Conservation (phyloP, 2,113 vertebrate genomes). For the Benitochromis conjunctus region DNA sequence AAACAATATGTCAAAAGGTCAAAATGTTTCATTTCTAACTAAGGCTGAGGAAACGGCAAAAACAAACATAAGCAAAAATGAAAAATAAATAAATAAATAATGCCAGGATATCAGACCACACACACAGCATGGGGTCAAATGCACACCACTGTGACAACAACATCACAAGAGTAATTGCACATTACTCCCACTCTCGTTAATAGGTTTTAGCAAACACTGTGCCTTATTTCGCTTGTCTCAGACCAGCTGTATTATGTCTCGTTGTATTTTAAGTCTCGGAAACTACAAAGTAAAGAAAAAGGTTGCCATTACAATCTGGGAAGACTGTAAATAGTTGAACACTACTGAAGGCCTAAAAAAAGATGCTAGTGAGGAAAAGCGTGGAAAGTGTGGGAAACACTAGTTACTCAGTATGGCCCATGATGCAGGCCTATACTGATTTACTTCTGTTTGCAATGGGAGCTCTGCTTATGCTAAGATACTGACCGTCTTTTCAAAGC, state of each 20-base stretch:
- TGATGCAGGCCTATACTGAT: neutral
- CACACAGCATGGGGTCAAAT: neutral
- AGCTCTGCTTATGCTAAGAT: neutral
- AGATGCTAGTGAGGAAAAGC: neutral
- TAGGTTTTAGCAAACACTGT: neutral
- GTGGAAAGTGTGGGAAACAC: neutral
- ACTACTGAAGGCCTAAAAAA: neutral
- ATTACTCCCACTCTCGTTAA: neutral
- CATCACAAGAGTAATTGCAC: neutral
- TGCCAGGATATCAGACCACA: neutral
- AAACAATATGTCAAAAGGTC: neutral
- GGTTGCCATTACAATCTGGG: neutral
- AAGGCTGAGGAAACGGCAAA: neutral
- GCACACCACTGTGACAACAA: neutral
- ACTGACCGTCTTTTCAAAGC: neutral
- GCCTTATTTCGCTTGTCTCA: neutral
- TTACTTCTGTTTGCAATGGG: neutral
- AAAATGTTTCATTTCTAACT: neutral
- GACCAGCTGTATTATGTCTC: neutral
- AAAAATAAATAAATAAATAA: neutral
- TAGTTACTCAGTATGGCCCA: accelerated
- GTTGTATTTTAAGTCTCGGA: neutral
- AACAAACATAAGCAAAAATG: neutral
- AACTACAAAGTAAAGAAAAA: neutral
- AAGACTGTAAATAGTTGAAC: neutral